Evolutionary conservation across 2,797 vertebrate genomes (phyloP).

Genomic region (Anguilla obscura): DNA sequence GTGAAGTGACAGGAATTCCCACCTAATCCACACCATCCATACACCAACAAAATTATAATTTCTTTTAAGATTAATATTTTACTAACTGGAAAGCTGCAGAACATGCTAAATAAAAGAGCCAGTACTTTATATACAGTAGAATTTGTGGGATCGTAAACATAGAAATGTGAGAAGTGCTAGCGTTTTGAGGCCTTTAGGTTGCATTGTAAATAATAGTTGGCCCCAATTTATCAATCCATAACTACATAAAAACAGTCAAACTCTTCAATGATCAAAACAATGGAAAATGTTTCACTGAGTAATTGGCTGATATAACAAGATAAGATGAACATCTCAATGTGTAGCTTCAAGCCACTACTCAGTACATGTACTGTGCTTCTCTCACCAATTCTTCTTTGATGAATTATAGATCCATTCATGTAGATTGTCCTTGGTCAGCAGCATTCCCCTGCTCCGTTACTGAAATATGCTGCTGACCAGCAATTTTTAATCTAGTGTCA

Average conservation of each 20-base stretch:
- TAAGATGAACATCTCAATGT: conserved; percentile 28
- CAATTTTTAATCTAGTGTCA: conserved; percentile 31
- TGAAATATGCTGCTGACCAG: conserved; percentile 22
- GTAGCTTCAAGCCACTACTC: conserved; percentile 20
- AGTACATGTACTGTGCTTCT: conserved; percentile 28
- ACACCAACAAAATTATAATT: neutral
- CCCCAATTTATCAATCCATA: neutral
- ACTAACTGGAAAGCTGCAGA: no score
- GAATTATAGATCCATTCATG: conserved; percentile 35
- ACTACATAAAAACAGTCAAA: neutral
- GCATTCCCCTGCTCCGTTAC: conserved; percentile 35
- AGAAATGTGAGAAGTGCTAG: neutral
- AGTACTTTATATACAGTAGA: neutral
- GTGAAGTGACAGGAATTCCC: neutral
- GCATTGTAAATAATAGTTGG: neutral
- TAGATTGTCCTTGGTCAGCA: conserved; percentile 26
- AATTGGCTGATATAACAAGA: conserved; percentile 8
- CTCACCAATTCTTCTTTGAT: conserved; percentile 34
- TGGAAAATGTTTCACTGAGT: neutral
- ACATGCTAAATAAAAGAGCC: no score
- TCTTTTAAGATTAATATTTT: no score
- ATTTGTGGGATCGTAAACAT: neutral
- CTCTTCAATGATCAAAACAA: neutral
- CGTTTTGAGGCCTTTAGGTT: neutral
- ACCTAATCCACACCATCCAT: neutral